These are phyloP conservation scores for Copidosoma aretas DNA, from an alignment of 2,888 invertebrate species.

Conservation along the genomic window DNA sequence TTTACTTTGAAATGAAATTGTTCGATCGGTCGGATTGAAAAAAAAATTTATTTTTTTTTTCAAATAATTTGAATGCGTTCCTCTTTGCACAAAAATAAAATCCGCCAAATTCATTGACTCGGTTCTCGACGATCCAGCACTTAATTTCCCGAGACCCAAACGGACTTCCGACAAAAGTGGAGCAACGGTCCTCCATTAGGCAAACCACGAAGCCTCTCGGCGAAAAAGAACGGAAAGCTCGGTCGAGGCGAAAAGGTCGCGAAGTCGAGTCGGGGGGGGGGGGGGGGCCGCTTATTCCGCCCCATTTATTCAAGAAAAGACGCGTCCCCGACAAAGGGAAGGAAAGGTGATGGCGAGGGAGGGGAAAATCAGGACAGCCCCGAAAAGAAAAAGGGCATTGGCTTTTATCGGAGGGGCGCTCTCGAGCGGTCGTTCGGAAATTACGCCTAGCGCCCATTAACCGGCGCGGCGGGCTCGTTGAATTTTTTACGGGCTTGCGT, in stretches of 20 bases:
- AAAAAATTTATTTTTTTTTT: too few relatives aligned
- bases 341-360: neutral
- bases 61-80: too few relatives aligned
- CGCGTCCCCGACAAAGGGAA: too few relatives aligned
- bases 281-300: conserved; percentile 4
- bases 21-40: too few relatives aligned
- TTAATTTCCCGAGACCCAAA: too few relatives aligned
- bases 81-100: too few relatives aligned
- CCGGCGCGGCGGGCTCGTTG: conserved; percentile 9
- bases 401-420: conserved; percentile 26
- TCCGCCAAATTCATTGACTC: neutral
- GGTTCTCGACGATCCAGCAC: too few relatives aligned
- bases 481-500: conserved; percentile 31
- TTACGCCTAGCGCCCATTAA: conserved; percentile 7
- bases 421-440: conserved; percentile 28
- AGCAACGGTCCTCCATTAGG: neutral
- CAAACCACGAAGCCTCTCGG: too few relatives aligned
- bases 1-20: too few relatives aligned
- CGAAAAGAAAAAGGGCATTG: conserved; percentile 15
- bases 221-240: neutral
- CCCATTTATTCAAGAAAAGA: conserved; percentile 30
- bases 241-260: conserved; percentile 2
- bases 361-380: neutral
- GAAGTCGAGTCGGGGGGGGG: conserved; percentile 14
- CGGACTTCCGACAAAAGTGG: neutral